Conservation (phyloP, 1,140 invertebrate genomes). For the Oreohelix idahoensis region DNA sequence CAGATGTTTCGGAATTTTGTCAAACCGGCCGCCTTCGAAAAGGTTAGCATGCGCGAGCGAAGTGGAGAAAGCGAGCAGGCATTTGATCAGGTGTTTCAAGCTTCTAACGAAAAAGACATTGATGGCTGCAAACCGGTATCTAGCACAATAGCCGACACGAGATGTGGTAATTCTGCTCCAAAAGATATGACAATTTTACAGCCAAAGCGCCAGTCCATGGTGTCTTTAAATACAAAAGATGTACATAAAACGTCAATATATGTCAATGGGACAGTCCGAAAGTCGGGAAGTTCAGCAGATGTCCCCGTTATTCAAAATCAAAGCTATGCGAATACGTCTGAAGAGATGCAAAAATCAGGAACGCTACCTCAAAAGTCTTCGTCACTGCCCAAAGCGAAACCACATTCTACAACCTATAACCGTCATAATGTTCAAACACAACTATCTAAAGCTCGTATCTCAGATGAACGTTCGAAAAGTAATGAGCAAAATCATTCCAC, state of each 20-base stretch:
- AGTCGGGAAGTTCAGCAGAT: neutral
- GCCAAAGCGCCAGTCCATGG: neutral
- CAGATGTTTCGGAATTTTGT: constrained; percentile 18
- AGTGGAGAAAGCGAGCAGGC: neutral
- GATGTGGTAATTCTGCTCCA: neutral
- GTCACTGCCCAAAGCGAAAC: no score
- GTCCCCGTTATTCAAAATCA: neutral
- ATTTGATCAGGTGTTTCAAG: neutral
- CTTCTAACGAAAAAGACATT: neutral
- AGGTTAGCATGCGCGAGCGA: neutral
- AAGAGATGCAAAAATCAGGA: neutral
- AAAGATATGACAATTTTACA: neutral
- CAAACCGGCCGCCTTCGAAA: neutral
- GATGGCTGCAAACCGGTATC: neutral
- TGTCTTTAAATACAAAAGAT: neutral
- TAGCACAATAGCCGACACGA: neutral
- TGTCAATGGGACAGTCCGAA: neutral
- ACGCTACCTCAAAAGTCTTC: no score
- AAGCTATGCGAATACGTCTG: neutral
- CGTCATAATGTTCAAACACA: no score
- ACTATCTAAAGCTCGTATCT: no score
- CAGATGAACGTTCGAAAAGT: no score
- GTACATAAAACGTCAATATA: constrained; percentile 10
- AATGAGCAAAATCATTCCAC: no score
- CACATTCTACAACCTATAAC: no score